Base-by-base conservation (phyloP, 2,113 vertebrate genomes). In the Gadus macrocephalus region DNA sequence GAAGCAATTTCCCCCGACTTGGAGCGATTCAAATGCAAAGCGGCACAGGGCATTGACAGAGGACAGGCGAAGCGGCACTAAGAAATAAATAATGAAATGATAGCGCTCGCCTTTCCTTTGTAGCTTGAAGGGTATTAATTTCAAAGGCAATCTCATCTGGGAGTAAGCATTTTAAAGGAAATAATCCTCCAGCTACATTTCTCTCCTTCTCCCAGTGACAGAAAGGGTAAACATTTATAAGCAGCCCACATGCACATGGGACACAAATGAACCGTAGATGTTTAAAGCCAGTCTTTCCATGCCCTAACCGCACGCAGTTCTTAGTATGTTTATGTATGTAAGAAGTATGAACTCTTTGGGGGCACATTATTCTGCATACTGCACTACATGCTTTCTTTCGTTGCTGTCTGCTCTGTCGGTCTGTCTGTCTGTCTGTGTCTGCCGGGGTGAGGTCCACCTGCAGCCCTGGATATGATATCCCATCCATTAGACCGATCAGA, bases 11-110 rank as follows among this genome's bases (percentile, higher is more conserved):
- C 55, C 15, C 73, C 73, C 27, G 68, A 79, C 84, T 82, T 70
- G 56, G 66, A 82, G 70, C 11, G 61, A 83, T 87, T 85, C 70
- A 82, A 72, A 85, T 78, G 76, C 81, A 80, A 83, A 82, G 73
- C 68, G 53, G 66, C 17, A 53, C 63, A 78, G 68, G 55, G 38
- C 38, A 49, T 16, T 17, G 55, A 78, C 77, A 81, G 75, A 79
- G 63, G 56, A 70, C 61, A 69, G 75, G 73, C 28, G 70, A 42
- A 12, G 35, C 28, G 31, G 60, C 15, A 14, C 16, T 6, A 14
- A 61, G 25, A 78, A 67, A 77, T 68, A 74, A 84, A 82, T 74
- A 73, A 70, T 73, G 69, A 75, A 78, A 63, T 12, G 72, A 72
- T 66, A 35, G 65, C 25, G 11, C 61, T 75, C 1, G 63, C 72